Base-by-base conservation (phyloP, 92 coral and sea anemone genomes). In the Paragorgia papillata region DNA sequence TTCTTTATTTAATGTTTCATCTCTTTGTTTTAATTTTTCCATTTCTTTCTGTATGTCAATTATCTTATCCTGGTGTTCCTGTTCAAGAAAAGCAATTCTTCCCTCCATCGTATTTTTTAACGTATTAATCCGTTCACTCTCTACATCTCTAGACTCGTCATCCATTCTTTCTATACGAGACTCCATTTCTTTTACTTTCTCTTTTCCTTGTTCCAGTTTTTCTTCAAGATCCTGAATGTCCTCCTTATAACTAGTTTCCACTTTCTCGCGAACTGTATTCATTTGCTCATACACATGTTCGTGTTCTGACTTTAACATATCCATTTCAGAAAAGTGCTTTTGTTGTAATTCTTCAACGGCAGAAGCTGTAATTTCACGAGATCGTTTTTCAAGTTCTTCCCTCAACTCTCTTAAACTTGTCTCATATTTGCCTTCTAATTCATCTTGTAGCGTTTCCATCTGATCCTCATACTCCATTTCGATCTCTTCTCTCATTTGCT, bases 51-150 rank as follows among this genome's bases (percentile, higher is more conserved):
- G 87, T 56, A 91, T 73, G 26, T 74, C 85, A 69, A 82, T 88
- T 21, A 94, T 83, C 68, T 94, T 96, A 13, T 57, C 57, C 44
- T 80, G 68, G 81, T 95, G 91, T 31, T 87, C 89, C 41, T 89
- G 91, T 49, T 87, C 89, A 50, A 87, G 51, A 26, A 80, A 88
- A 27, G 59, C 68, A 9, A 88, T 80, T 78, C 91, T 92, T 35
- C 80, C 87, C 25, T 95, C 99, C 88, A 95, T 59, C 71, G 86
- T 86, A 79, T 68, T 89, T 83, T 94, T 88, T 74, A 90, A 80
- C 46, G 81, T 79, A 49, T 89, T 91, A 24, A 89, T 81, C 41
- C 89, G 94, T 25, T 91, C 95, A 22, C 89, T 91, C 69, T 89
- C 95, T 69, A 88, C 90, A 58, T 82, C 74, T 73, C 91, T 92